These are phyloP conservation scores for Diachasmimorpha longicaudata DNA, from an alignment of 1,140 invertebrate species.

Conservation along the genomic window DNA sequence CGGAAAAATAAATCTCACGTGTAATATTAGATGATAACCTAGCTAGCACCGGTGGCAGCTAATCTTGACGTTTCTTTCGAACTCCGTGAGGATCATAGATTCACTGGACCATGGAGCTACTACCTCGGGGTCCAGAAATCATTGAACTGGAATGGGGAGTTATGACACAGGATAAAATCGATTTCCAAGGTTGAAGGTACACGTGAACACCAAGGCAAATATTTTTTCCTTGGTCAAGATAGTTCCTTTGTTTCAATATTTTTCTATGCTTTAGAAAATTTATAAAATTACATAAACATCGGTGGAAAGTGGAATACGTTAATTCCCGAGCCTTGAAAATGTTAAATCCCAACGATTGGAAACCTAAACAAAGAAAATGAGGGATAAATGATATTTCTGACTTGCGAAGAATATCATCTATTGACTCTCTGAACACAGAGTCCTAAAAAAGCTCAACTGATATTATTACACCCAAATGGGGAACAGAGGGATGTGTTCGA, in stretches of 20 bases:
- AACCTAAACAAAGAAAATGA: too few species aligned
- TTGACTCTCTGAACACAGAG: too few species aligned
- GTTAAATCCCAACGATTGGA: too few species aligned
- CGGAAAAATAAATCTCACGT: background rate
- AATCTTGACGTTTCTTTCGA: constrained; percentile 1
- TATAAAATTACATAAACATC: too few species aligned
- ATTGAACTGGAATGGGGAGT: background rate
- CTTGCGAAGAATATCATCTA: too few species aligned
- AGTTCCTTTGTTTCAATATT: too few species aligned
- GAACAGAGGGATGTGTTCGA: background rate
- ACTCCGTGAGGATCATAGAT: background rate
- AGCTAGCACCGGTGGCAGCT: background rate
- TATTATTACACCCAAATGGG: too few species aligned
- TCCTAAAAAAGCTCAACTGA: too few species aligned
- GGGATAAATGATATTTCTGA: too few species aligned
- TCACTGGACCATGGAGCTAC: background rate
- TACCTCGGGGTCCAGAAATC: background rate
- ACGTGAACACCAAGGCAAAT: background rate
- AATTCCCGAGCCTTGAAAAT: too few species aligned
- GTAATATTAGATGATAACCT: background rate
- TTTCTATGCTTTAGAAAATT: background rate
- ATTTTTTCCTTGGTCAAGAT: too few species aligned
- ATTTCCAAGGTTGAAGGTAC: background rate
- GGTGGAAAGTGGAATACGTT: too few species aligned
- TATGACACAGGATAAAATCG: background rate